Evolutionary conservation across 2,113 vertebrate genomes (phyloP).

Genomic region (Dipodomys stephensi): DNA sequence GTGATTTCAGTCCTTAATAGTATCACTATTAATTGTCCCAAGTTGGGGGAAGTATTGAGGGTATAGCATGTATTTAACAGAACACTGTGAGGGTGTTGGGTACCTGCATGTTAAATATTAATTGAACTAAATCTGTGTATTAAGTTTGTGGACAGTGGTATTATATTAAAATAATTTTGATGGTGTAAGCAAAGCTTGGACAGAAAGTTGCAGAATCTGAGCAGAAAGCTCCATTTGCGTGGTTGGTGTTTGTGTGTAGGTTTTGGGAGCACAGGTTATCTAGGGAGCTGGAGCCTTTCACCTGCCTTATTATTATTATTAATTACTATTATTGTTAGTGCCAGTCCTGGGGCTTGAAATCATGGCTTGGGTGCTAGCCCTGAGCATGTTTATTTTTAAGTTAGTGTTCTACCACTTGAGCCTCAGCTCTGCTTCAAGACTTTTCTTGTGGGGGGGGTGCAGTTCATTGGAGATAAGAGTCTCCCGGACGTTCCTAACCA

Average conservation of each 20-base stretch:
- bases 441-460: too few relatives aligned
- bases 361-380: too few relatives aligned
- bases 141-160: background rate
- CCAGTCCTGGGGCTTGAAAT: too few relatives aligned
- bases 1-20: too few relatives aligned
- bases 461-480: too few relatives aligned
- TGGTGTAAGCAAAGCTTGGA: background rate
- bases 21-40: background rate
- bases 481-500: too few relatives aligned
- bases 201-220: background rate
- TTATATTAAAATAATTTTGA: background rate
- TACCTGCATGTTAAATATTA: conserved; percentile 17
- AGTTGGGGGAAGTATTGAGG: background rate
- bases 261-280: background rate
- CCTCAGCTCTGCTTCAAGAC: too few relatives aligned
- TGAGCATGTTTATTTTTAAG: too few relatives aligned
- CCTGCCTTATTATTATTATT: too few relatives aligned
- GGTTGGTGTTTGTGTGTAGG: too few relatives aligned
- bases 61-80: background rate
- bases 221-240: background rate
- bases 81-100: background rate
- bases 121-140: background rate
- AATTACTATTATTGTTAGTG: too few relatives aligned
- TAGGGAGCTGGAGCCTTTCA: background rate
- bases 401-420: too few relatives aligned